Evolutionary conservation across 2,888 invertebrate species (phyloP).

Genomic region (Pediacus dermestoides): DNA sequence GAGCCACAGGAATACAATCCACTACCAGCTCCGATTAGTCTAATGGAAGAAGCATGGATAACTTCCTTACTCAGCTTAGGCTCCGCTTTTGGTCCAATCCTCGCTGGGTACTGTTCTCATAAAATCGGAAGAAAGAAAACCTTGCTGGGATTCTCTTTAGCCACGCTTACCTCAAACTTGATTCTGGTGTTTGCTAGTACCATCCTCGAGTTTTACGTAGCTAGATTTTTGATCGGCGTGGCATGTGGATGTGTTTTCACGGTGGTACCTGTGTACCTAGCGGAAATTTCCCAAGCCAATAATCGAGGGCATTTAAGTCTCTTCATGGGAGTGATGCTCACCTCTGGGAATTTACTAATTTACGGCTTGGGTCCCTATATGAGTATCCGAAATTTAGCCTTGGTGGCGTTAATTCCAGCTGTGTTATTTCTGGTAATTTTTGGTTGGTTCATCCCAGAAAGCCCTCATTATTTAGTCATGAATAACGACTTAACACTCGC

Average conservation of each 20-base stretch:
- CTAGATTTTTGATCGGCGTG: conserved; percentile 59
- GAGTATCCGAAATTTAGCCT: conserved; percentile 23
- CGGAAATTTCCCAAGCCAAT: conserved; percentile 77
- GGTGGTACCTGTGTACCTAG: conserved; percentile 78
- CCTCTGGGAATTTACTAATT: conserved; percentile 22
- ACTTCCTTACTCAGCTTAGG: conserved; percentile 33
- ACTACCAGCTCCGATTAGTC: conserved; percentile 24
- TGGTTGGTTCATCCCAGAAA: conserved; percentile 29
- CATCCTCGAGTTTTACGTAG: conserved; percentile 47
- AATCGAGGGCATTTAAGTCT: conserved; percentile 58
- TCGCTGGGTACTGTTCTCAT: conserved; percentile 25
- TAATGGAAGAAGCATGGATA: conserved; percentile 33
- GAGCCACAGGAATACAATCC: conserved; percentile 27
- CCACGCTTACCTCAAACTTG: conserved; percentile 56
- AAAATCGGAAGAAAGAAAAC: conserved; percentile 63
- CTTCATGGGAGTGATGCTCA: conserved; percentile 23
- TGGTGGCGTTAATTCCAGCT: conserved; percentile 25
- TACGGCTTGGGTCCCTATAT: conserved; percentile 30
- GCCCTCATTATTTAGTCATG: conserved; percentile 26
- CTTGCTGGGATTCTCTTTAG: conserved; percentile 59
- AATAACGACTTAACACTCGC: conserved; percentile 55
- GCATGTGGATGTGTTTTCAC: conserved; percentile 67
- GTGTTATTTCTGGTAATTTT: conserved; percentile 26
- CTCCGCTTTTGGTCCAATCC: conserved; percentile 30
- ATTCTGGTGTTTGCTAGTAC: conserved; percentile 26